phyloP scores from a whole-genome alignment of 2,888 invertebrate genomes.

The Lasioglossum figueresi region DNA sequence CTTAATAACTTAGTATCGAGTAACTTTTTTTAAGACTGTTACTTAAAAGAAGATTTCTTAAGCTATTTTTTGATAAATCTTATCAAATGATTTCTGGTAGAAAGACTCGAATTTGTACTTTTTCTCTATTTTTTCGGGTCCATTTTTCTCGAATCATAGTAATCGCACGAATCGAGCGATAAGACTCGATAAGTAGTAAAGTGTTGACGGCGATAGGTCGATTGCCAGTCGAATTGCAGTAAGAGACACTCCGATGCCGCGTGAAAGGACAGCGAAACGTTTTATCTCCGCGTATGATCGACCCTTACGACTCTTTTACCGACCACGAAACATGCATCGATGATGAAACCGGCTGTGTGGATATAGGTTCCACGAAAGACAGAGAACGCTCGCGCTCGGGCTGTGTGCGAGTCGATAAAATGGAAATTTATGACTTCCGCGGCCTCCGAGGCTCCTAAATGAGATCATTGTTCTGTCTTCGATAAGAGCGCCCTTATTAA shows the following conservation, averaged over 20 bases:
- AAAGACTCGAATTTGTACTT: neutral
- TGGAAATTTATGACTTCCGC: constrained; percentile 63
- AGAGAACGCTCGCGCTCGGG: neutral
- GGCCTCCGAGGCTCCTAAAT: constrained; percentile 46
- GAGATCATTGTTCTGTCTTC: constrained; percentile 50
- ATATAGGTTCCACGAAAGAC: constrained; percentile 44
- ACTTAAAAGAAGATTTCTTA: neutral
- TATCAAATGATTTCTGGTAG: neutral
- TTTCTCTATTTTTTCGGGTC: neutral
- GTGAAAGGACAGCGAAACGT: neutral
- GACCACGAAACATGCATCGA: constrained; percentile 17
- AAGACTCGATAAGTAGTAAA: neutral
- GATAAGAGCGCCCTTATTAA: constrained; percentile 12
- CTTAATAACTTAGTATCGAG: neutral
- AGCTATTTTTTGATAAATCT: neutral
- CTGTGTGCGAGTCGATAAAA: constrained; percentile 49
- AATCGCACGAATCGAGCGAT: neutral
- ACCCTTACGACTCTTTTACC: constrained; percentile 12
- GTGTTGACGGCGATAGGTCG: neutral
- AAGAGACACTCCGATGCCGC: neutral
- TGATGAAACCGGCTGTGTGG: constrained; percentile 11
- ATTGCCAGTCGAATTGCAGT: neutral
- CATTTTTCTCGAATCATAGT: neutral
- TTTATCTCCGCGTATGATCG: constrained; percentile 25
- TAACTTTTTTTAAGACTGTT: neutral